Conservation (phyloP, 2,113 vertebrate species). For the Cariama cristata region DNA sequence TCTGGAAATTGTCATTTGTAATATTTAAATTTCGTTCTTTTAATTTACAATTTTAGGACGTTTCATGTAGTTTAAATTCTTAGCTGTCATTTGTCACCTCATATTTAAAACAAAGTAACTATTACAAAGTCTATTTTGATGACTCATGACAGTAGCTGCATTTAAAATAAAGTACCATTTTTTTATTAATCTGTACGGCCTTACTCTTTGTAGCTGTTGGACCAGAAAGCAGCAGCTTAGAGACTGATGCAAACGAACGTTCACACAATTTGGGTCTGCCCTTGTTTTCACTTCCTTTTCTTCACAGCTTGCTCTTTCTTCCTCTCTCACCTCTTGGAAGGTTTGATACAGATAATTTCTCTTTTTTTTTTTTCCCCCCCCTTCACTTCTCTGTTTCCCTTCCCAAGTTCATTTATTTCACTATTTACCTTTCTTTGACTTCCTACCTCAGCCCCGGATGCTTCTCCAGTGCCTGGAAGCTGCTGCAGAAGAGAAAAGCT, state of each 20-base stretch:
- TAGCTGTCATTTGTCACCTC: constrained; percentile 26
- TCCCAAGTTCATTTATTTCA: neutral
- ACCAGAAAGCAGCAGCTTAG: neutral
- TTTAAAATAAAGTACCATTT: constrained; percentile 70
- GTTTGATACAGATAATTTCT: neutral
- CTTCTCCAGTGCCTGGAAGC: neutral
- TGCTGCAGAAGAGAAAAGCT: neutral
- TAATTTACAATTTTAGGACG: constrained; percentile 21
- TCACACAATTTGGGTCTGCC: neutral
- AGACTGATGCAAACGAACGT: neutral
- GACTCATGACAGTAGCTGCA: constrained; percentile 49
- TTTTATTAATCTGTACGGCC: constrained; percentile 5
- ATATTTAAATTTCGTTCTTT: constrained; percentile 54
- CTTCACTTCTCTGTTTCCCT: neutral
- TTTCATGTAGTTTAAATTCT: constrained; percentile 5
- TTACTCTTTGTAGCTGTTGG: neutral
- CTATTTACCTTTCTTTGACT: neutral
- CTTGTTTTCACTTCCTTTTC: neutral
- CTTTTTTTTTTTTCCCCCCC: too few species aligned
- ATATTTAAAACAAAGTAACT: constrained; percentile 74
- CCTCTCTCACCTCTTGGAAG: neutral
- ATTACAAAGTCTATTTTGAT: constrained; percentile 77
- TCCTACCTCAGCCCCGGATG: neutral
- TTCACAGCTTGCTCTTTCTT: neutral
- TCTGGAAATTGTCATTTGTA: constrained; percentile 38